These are phyloP conservation scores for Steinernema carpocapsae DNA, from an alignment of 2,888 invertebrate species.

Conservation along the genomic window DNA sequence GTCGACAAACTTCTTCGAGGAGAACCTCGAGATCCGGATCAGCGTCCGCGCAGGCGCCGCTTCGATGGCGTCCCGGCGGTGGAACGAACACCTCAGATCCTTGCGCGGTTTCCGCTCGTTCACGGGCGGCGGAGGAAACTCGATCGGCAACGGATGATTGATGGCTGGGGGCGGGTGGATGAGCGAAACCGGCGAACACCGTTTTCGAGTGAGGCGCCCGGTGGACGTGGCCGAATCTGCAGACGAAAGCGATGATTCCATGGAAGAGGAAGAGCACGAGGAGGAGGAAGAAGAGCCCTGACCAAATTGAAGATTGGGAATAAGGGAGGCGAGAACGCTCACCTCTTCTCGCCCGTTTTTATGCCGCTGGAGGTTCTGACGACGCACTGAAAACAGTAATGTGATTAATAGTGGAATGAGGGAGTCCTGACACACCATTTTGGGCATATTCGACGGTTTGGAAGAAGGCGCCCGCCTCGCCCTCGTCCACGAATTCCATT, in stretches of 20 bases:
- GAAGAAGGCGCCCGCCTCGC: not conserved
- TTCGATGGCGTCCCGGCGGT: conserved; percentile 8
- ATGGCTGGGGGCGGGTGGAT: not conserved
- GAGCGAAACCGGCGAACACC: not conserved
- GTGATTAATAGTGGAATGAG: not conserved
- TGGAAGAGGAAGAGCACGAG: not conserved
- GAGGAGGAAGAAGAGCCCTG: conserved; percentile 1
- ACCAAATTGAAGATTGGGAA: not conserved
- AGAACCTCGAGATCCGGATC: not conserved
- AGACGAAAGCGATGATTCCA: not conserved
- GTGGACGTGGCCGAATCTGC: not conserved
- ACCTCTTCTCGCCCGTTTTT: conserved; percentile 18
- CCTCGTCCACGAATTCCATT: conserved; percentile 24
- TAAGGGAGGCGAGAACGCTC: not conserved
- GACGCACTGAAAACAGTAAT: conserved; percentile 19
- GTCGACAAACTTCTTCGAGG: conserved; percentile 4
- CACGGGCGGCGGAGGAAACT: conserved; percentile 21
- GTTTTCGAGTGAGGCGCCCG: not conserved
- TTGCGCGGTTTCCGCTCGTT: not conserved
- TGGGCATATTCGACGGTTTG: conserved; percentile 13
- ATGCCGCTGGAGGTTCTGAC: not conserved
- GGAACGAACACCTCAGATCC: conserved; percentile 17
- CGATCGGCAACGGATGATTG: not conserved
- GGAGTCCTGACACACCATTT: not conserved
- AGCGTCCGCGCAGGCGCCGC: not conserved